Percentiles rank a stretch among this genome's conserved stretches.
These are phyloP conservation scores for Sebastolobus altivelis DNA, from an alignment of 2,797 vertebrate genomes.

Conservation along the genomic window DNA sequence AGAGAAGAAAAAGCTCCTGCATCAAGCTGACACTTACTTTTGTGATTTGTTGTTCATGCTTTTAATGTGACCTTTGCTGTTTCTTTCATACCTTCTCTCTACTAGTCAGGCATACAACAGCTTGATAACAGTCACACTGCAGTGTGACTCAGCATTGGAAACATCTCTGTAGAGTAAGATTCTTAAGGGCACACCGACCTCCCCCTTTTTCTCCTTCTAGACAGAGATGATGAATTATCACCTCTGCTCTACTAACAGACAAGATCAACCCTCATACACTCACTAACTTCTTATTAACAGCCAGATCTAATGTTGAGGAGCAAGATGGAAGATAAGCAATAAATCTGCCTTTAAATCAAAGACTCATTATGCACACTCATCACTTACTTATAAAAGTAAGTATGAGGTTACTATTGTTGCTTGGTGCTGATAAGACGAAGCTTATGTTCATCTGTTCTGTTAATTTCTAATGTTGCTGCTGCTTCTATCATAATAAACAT, in stretches of 20 bases:
- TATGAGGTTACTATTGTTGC: background rate
- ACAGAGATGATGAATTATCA: constrained; percentile 53
- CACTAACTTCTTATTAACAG: constrained; percentile 2
- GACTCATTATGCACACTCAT: background rate
- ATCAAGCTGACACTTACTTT: background rate
- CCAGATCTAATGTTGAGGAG: background rate
- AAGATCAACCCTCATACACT: constrained; percentile 27
- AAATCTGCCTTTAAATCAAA: background rate
- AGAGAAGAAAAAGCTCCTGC: background rate
- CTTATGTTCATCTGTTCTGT: background rate
- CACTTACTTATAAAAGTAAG: background rate
- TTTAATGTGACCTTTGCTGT: constrained; percentile 17
- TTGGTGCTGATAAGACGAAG: background rate
- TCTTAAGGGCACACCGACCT: constrained; percentile 70
- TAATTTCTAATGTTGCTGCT: background rate
- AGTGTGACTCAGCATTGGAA: constrained; percentile 77
- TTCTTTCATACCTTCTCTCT: constrained; percentile 19
- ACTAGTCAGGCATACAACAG: constrained; percentile 49
- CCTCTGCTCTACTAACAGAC: constrained; percentile 27
- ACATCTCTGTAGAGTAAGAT: constrained; percentile 55
- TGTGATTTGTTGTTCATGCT: constrained; percentile 12
- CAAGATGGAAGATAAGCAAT: background rate
- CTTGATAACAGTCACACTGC: constrained; percentile 65
- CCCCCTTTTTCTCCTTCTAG: constrained; percentile 21
- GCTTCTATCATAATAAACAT: constrained; percentile 1